Evolutionary conservation across 2,888 invertebrate species (phyloP).

Genomic region (Ernsta delagoae): DNA sequence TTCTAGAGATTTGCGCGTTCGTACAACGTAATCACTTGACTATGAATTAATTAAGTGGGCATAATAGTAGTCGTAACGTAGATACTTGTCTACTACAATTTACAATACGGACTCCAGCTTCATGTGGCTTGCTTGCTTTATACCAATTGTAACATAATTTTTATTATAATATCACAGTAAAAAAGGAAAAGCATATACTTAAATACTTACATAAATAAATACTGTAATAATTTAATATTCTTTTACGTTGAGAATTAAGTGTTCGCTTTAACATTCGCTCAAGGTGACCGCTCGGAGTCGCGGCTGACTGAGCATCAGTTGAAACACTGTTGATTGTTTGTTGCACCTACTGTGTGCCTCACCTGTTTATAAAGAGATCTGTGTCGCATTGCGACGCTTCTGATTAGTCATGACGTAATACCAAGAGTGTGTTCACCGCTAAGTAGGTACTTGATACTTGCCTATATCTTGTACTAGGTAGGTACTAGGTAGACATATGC

Average conservation of each 20-base stretch:
- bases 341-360: conserved; percentile 57
- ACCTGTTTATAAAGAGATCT: conserved; percentile 49
- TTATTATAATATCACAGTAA: no score
- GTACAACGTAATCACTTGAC: no score
- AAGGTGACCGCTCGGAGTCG: conserved; percentile 80
- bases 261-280: conserved; percentile 80
- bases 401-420: conserved; percentile 33
- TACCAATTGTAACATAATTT: no score
- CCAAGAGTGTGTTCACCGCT: conserved; percentile 21
- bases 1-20: no score
- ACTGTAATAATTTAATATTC: conserved; percentile 49
- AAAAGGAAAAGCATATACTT: background rate
- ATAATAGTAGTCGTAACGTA: no score
- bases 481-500: background rate
- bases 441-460: background rate
- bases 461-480: no score
- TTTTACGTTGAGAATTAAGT: conserved; percentile 64
- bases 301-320: conserved; percentile 79
- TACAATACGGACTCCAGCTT: no score
- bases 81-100: no score
- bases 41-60: no score
- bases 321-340: conserved; percentile 50
- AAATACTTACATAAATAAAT: conserved; percentile 18
- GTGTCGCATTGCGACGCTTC: conserved; percentile 37
- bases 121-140: no score